Conservation (phyloP, 2,888 invertebrate species). For the Apantesis nais region DNA sequence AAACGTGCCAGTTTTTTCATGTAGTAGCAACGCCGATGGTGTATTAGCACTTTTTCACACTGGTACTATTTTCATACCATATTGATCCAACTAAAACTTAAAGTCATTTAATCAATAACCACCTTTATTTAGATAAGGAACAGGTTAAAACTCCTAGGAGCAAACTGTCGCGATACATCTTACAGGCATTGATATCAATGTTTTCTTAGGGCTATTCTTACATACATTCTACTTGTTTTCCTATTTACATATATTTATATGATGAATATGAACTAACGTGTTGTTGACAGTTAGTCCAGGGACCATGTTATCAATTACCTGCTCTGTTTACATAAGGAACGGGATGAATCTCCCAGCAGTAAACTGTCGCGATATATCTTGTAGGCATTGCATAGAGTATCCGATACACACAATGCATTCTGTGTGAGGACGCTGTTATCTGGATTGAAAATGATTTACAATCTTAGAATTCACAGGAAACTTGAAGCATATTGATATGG, state of each 20-base stretch:
- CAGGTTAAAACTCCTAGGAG: neutral
- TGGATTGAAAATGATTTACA: slow-evolving; percentile 13
- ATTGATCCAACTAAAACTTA: neutral
- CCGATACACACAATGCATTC: slow-evolving; percentile 10
- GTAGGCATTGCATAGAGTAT: slow-evolving; percentile 12
- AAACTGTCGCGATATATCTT: slow-evolving; percentile 13
- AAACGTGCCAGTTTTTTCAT: slow-evolving; percentile 32
- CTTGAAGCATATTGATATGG: slow-evolving; percentile 4
- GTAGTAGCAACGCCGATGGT: slow-evolving; percentile 35
- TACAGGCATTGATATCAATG: slow-evolving; percentile 15
- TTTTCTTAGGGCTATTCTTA: no score
- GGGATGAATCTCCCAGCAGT: slow-evolving; percentile 1
- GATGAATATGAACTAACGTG: no score
- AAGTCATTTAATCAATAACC: neutral
- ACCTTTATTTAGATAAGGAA: neutral
- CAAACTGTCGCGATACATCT: slow-evolving; percentile 12
- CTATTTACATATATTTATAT: no score
- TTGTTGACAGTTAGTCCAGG: no score
- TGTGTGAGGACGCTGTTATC: slow-evolving; percentile 11
- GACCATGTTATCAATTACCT: neutral
- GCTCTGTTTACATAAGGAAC: neutral
- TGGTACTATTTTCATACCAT: slow-evolving; percentile 10
- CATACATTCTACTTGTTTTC: no score
- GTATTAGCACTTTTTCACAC: slow-evolving; percentile 27
- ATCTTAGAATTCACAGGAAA: slow-evolving; percentile 13